phyloP scores from a whole-genome alignment of 2,797 vertebrate species.

The Spinus pinus region DNA sequence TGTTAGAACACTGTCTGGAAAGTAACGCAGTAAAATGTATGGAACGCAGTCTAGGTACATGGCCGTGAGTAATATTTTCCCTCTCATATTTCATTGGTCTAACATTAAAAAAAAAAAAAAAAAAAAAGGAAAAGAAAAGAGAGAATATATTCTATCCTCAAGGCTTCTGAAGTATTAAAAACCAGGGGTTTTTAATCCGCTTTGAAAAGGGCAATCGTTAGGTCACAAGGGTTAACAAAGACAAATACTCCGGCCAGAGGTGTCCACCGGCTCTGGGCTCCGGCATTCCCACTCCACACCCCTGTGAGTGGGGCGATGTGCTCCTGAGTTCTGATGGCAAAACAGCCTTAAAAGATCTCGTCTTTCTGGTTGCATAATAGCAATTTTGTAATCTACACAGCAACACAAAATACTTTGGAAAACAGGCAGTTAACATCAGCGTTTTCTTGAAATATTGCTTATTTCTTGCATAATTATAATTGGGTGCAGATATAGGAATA shows the following conservation, averaged over 20 bases:
- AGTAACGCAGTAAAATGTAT: background rate
- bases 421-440: background rate
- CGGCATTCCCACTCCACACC: background rate
- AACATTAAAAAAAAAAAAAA: background rate
- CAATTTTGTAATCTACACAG: background rate
- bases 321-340: background rate
- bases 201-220: background rate
- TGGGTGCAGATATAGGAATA: background rate
- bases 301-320: accelerated
- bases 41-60: accelerated
- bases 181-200: background rate
- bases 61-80: background rate
- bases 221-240: background rate
- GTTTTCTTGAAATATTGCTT: background rate
- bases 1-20: background rate
- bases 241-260: accelerated
- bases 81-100: background rate
- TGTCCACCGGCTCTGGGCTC: background rate
- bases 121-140: too few species aligned
- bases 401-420: background rate
- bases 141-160: background rate
- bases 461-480: background rate
- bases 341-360: background rate
- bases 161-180: background rate
- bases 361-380: background rate